Conservation (phyloP, 2,888 invertebrate species). For the Macaria liturata region DNA sequence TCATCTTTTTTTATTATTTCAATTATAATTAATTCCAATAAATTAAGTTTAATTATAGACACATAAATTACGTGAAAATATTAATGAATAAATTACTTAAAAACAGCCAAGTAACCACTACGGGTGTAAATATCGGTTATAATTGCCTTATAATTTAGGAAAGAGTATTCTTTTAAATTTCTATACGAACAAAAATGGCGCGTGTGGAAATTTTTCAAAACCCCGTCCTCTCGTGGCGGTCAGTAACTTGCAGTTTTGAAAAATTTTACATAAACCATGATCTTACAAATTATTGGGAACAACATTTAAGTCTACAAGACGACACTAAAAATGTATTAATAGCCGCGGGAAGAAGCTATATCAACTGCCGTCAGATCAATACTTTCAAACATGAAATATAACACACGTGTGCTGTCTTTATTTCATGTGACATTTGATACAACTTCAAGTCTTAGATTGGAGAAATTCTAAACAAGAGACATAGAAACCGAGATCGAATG, state of each 20-base stretch:
- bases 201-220: conserved; percentile 60
- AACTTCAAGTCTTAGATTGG: conserved; percentile 11
- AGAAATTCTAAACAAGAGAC: too few relatives aligned
- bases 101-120: conserved; percentile 81
- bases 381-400: conserved; percentile 4
- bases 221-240: conserved; percentile 26
- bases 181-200: conserved; percentile 65
- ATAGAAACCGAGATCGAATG: too few relatives aligned
- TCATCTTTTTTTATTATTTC: conserved; percentile 71
- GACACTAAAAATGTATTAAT: conserved; percentile 61
- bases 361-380: conserved; percentile 16
- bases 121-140: conserved; percentile 79
- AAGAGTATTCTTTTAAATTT: conserved; percentile 73
- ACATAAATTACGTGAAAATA: conserved; percentile 82
- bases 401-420: conserved; percentile 1
- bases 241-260: conserved; percentile 50
- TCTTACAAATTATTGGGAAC: conserved; percentile 80
- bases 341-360: conserved; percentile 31
- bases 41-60: conserved; percentile 79
- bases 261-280: conserved; percentile 57
- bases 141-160: conserved; percentile 76
- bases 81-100: conserved; percentile 78
- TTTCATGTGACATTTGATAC: conserved; percentile 28
- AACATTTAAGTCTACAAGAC: conserved; percentile 74
- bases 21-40: conserved; percentile 80